These are phyloP conservation scores for Bombycilla garrulus DNA, from an alignment of 2,113 vertebrate genomes.

Conservation along the genomic window DNA sequence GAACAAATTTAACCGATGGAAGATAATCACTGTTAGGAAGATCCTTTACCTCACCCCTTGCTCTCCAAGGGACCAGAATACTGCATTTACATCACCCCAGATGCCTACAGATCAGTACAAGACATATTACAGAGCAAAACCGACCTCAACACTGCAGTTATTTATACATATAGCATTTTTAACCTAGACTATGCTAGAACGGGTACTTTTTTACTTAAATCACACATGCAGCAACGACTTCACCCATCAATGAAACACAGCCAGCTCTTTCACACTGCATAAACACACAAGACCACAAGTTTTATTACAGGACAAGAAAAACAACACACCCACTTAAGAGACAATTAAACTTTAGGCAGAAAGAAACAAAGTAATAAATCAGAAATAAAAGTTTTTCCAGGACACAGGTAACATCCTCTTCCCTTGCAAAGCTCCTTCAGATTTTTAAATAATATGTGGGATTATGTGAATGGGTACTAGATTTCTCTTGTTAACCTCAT, in stretches of 20 bases:
- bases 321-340: not conserved
- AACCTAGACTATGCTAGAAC: not conserved
- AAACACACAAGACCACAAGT: not conserved
- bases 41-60: not conserved
- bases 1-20: not conserved
- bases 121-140: not conserved
- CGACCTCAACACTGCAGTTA: not conserved
- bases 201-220: not conserved
- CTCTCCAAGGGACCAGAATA: not conserved
- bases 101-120: not conserved
- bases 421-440: conserved; percentile 12
- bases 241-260: not conserved
- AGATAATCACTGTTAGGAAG: not conserved
- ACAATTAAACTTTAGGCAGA: not conserved
- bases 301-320: conserved; percentile 13
- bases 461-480: not conserved
- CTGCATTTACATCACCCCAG: not conserved
- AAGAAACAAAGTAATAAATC: not conserved
- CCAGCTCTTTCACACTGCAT: not conserved
- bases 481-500: not conserved
- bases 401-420: conserved; percentile 64
- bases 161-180: not conserved
- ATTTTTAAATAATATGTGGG: not conserved
- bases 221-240: not conserved
- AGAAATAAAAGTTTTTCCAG: conserved; percentile 30